A percentile compares a stretch with the other conserved stretches of the same genome.
phyloP scores from a whole-genome alignment of 2,797 vertebrate species.

The Parotocinclus haroldoi region DNA sequence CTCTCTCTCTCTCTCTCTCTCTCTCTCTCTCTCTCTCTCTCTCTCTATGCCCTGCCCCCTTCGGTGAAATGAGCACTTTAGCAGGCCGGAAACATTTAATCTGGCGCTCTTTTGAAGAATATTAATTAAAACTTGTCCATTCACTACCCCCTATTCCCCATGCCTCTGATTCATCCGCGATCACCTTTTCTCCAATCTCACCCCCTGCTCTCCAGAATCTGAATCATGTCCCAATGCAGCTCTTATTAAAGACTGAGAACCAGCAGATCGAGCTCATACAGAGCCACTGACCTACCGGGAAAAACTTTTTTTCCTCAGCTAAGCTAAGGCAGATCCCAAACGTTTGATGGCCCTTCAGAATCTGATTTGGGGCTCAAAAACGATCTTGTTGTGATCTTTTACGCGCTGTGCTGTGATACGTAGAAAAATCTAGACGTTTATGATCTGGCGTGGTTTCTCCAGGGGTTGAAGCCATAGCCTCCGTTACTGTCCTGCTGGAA shows the following conservation, averaged over 20 bases:
- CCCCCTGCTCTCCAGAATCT: constrained; percentile 31
- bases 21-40: constrained; percentile 63
- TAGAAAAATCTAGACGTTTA: no score
- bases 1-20: constrained; percentile 64
- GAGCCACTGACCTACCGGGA: constrained; percentile 46
- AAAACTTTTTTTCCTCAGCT: constrained; percentile 33
- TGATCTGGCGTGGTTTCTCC: no score
- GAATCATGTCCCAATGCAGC: constrained; percentile 48
- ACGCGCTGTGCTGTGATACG: no score
- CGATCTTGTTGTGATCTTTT: no score
- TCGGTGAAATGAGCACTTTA: constrained; percentile 98
- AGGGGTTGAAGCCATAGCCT: no score
- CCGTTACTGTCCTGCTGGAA: no score
- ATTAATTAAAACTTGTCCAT: constrained; percentile 99
- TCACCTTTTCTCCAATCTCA: constrained; percentile 60
- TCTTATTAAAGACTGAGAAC: constrained; percentile 62
- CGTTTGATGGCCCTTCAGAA: not conserved
- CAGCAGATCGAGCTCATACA: constrained; percentile 28
- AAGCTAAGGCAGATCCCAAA: not conserved
- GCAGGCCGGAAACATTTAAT: constrained; percentile 99
- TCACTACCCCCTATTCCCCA: constrained; percentile 81
- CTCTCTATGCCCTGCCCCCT: constrained; percentile 49
- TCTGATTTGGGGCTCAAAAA: not conserved
- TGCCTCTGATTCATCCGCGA: constrained; percentile 60
- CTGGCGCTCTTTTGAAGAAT: constrained; percentile 90